A percentile compares a stretch with the other conserved stretches of the same genome.
Evolutionary conservation across 2,888 invertebrate genomes (phyloP).

Genomic region (Pasiphila rectangulata): DNA sequence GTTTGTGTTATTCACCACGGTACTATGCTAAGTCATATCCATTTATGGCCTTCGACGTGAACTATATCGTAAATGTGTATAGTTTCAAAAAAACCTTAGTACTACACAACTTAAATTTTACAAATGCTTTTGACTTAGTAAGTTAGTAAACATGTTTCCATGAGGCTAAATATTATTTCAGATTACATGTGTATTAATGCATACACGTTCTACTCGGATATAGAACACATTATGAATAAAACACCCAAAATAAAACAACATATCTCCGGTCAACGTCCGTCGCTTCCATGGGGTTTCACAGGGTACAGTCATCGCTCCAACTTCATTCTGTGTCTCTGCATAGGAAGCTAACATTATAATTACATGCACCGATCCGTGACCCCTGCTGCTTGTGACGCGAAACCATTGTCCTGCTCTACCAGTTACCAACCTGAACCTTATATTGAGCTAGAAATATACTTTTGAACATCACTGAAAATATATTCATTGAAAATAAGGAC

Average conservation of each 20-base stretch:
- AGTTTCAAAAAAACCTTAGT: too few relatives aligned
- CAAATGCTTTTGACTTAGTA: not conserved
- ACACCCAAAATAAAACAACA: constrained; percentile 30
- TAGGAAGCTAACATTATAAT: constrained; percentile 44
- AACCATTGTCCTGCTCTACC: constrained; percentile 54
- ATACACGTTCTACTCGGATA: constrained; percentile 12
- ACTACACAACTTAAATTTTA: too few relatives aligned
- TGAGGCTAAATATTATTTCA: not conserved
- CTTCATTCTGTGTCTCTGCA: constrained; percentile 15
- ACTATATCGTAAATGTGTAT: too few relatives aligned
- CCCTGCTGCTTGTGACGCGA: constrained; percentile 50
- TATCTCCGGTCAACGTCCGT: constrained; percentile 32
- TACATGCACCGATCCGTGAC: constrained; percentile 48
- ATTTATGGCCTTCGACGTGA: too few relatives aligned
- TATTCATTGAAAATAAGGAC: constrained; percentile 25
- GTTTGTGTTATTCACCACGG: too few relatives aligned
- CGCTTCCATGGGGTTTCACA: constrained; percentile 31
- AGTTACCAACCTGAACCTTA: constrained; percentile 54
- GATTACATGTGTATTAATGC: not conserved
- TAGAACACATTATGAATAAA: constrained; percentile 19
- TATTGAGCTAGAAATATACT: constrained; percentile 16
- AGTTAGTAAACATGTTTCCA: not conserved
- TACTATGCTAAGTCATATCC: too few relatives aligned
- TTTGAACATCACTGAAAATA: constrained; percentile 30
- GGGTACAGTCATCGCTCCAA: constrained; percentile 31